phyloP scores from a whole-genome alignment of 2,113 vertebrate species.

The Hemiscyllium ocellatum region DNA sequence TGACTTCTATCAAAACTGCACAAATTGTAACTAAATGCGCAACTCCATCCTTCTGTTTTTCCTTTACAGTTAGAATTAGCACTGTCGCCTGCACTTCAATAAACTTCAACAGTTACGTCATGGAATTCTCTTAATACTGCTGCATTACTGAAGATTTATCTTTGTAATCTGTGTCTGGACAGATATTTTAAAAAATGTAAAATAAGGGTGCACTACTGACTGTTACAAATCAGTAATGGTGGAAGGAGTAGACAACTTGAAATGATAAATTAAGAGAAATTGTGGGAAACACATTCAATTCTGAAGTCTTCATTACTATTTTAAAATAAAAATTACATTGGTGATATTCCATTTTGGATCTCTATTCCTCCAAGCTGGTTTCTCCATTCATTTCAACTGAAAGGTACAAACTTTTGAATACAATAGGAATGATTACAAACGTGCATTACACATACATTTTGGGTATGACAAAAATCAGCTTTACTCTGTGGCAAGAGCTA shows the following conservation, averaged over 20 bases:
- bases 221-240: background rate
- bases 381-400: background rate
- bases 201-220: background rate
- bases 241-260: background rate
- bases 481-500: background rate
- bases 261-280: background rate
- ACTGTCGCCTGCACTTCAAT: background rate
- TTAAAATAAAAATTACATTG: background rate
- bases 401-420: background rate
- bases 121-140: background rate
- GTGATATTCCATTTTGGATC: background rate
- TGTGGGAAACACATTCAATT: background rate
- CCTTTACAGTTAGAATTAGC: background rate
- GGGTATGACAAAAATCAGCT: background rate
- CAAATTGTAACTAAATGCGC: background rate
- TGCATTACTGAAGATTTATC: background rate
- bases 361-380: background rate
- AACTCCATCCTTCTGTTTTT: background rate
- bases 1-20: background rate
- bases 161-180: background rate
- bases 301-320: background rate
- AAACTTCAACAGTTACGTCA: background rate
- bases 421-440: background rate
- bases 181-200: background rate
- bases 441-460: background rate